Base-by-base conservation (phyloP, 92 coral and sea anemone species). In the Porites lobata region DNA sequence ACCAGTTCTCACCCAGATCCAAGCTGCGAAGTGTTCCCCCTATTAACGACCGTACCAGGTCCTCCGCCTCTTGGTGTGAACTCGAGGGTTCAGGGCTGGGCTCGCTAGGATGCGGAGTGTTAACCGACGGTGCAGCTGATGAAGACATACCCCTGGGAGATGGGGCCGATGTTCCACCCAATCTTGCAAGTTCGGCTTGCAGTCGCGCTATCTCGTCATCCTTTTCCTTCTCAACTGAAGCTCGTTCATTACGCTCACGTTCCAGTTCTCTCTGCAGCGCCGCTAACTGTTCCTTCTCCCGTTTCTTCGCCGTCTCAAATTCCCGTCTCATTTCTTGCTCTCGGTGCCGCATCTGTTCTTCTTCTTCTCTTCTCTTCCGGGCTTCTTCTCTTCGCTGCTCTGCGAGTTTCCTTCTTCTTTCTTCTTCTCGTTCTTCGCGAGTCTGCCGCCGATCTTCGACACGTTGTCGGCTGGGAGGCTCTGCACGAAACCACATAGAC, bases 391-490 rank as follows among this genome's bases (percentile, higher is more conserved):
- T 83, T 29, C 87, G 85, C 32, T 91, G 89, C 59, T 84, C 90
- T 74, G 80, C 79, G 26, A 77, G 82, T 2, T 74, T 86, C 66
- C 96, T 77, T 56, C 89, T 72, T 11, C 92, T 80, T 68, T 91
- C 90, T 80, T 82, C 84, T 63, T 95, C 98, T 88, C 96, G 86
- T 20, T 87, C 93, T 58, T 95, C 94, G 24, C 98, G 89, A 67
- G 98, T 92, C 76, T 84, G 93, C 38, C 90, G 90, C 67, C 94
- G 87, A 77, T 95, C 96, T 51, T 91, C 94, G 19, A 95, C 94
- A 51, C 93, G 80, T 84, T 86, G 85, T 58, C 94, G 85, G 32
- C 79, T 62, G 20, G 90, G 93, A 85, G 98, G 93, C 67, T 85
- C 67, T 8, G 85, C 90, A 11, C 65, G 85, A 77, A 95, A 93